phyloP scores from a whole-genome alignment of 2,113 vertebrate species.

The Phyllostomus discolor region DNA sequence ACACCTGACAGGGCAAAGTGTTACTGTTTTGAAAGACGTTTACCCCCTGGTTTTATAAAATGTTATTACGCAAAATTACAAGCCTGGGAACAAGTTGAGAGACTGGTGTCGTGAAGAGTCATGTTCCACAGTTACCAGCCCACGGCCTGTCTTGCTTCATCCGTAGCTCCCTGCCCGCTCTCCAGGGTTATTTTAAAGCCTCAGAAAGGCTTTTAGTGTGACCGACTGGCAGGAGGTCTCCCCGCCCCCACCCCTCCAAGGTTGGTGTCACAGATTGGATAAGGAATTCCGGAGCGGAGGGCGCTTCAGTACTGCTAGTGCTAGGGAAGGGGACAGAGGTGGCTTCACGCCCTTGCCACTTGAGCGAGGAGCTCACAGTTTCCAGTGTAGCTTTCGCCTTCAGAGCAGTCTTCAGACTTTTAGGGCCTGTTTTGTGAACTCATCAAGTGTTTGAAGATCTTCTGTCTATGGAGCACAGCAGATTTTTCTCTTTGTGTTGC shows the following conservation, averaged over 20 bases:
- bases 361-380: background rate
- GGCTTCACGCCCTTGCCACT: background rate
- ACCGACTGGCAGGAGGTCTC: background rate
- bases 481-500: background rate
- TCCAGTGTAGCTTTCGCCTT: background rate
- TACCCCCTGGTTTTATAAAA: background rate
- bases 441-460: background rate
- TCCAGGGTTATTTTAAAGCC: background rate
- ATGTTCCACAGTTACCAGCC: background rate
- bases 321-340: background rate
- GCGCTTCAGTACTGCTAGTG: background rate
- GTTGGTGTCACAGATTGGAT: background rate
- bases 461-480: background rate
- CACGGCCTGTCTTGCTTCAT: background rate
- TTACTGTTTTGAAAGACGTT: background rate
- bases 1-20: background rate
- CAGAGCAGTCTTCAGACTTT: background rate
- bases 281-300: background rate
- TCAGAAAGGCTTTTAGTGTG: background rate
- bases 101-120: background rate
- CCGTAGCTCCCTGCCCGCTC: accelerated
- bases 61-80: background rate
- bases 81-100: background rate
- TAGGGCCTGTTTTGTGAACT: background rate
- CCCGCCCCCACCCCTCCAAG: background rate